These are phyloP conservation scores for Hyposmocoma kahamanoa DNA, from an alignment of 1,140 invertebrate genomes.

Conservation along the genomic window DNA sequence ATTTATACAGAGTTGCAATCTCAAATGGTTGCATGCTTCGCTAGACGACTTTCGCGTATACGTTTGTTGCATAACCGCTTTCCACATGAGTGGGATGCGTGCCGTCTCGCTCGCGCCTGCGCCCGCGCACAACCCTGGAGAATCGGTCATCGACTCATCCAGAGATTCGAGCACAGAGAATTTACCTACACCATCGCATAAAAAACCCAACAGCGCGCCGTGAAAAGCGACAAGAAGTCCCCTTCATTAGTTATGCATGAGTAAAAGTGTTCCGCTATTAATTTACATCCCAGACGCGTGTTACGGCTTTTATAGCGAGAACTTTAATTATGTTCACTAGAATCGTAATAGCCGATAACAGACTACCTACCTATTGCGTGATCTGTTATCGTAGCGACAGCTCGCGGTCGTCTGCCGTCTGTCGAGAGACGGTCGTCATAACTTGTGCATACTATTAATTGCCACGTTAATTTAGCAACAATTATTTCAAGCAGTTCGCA, in stretches of 20 bases:
- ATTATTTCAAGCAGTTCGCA: not conserved
- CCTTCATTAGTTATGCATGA: too few relatives aligned
- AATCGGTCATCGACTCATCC: conserved; percentile 51
- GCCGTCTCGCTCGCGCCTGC: conserved; percentile 36
- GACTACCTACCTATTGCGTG: too few relatives aligned
- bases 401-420: not conserved
- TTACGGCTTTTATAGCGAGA: too few relatives aligned
- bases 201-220: too few relatives aligned
- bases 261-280: too few relatives aligned
- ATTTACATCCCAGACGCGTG: too few relatives aligned
- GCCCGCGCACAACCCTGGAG: conserved; percentile 32
- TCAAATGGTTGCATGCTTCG: conserved; percentile 11
- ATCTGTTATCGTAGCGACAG: not conserved
- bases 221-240: too few relatives aligned
- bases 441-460: not conserved
- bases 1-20: not conserved
- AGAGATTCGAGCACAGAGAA: conserved; percentile 21
- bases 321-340: too few relatives aligned
- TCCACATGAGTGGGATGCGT: conserved; percentile 51
- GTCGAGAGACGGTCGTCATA: conserved; percentile 1
- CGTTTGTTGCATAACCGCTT: conserved; percentile 61
- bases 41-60: conserved; percentile 51
- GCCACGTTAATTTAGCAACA: not conserved
- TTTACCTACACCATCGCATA: too few relatives aligned
- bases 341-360: too few relatives aligned